These are phyloP conservation scores for Lepisosteus osseus DNA, from an alignment of 2,113 vertebrate species.

Conservation along the genomic window DNA sequence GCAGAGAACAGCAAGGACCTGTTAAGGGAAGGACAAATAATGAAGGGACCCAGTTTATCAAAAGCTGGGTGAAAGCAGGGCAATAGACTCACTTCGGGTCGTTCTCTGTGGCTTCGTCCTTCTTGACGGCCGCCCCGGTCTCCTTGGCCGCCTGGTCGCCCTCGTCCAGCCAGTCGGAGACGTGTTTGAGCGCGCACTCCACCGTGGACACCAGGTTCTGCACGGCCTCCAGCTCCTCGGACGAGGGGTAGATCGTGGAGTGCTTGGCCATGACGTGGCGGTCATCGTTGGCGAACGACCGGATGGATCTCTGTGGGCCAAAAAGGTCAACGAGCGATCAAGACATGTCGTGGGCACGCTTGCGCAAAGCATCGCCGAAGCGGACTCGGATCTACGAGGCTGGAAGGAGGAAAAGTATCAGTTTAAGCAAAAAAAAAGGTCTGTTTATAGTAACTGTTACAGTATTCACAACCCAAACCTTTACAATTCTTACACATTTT, in stretches of 20 bases:
- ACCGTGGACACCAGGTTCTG: conserved; percentile 96
- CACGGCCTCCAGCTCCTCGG: conserved; percentile 91
- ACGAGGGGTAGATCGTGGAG: conserved; percentile 95
- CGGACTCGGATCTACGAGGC: too few species aligned
- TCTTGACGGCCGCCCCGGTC: conserved; percentile 59
- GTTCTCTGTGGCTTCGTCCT: conserved; percentile 69
- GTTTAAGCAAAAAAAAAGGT: too few species aligned
- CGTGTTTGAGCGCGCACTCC: conserved; percentile 93
- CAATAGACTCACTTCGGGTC: conserved; percentile 71
- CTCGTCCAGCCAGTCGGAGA: conserved; percentile 94
- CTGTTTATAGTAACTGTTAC: too few species aligned
- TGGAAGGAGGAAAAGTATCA: not conserved
- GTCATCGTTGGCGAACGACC: conserved; percentile 97
- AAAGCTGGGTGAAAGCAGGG: too few species aligned
- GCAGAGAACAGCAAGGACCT: too few species aligned
- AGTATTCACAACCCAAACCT: too few species aligned
- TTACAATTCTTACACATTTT: too few species aligned
- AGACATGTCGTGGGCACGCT: too few species aligned
- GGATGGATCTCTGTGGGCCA: conserved; percentile 86
- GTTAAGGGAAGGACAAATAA: not conserved
- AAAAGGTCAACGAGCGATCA: not conserved
- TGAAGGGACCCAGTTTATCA: not conserved
- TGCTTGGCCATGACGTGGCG: conserved; percentile 98
- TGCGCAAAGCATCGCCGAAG: too few species aligned
- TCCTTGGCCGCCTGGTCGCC: conserved; percentile 57